phyloP scores from a whole-genome alignment of 2,797 vertebrate genomes.

The Molossus alvarezi region DNA sequence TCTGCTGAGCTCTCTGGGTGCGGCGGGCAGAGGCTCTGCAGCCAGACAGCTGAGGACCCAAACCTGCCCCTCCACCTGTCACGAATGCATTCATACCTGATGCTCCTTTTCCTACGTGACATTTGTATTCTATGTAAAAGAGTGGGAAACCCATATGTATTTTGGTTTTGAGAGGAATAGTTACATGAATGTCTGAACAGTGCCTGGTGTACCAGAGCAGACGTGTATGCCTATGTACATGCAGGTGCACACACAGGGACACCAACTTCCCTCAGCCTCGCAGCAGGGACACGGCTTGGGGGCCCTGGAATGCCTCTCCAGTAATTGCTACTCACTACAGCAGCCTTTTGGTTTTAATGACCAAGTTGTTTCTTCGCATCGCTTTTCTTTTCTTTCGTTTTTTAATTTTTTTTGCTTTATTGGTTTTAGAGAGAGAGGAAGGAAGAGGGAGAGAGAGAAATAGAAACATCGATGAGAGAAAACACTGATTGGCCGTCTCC shows the following conservation, averaged over 20 bases:
- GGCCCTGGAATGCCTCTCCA: background rate
- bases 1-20: background rate
- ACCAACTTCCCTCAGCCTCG: background rate
- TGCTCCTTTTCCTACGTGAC: background rate
- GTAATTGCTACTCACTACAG: background rate
- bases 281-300: fast-evolving
- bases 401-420: too few species aligned
- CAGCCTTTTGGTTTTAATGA: background rate
- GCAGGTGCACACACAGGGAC: background rate
- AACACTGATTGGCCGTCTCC: too few species aligned
- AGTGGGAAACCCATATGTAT: background rate
- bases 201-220: background rate
- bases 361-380: background rate
- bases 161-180: background rate
- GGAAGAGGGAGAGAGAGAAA: too few species aligned
- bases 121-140: background rate
- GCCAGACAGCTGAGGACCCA: background rate
- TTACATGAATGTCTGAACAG: background rate
- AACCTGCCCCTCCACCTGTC: background rate
- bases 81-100: fast-evolving
- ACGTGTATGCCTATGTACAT: background rate
- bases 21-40: too few species aligned
- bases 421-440: too few species aligned
- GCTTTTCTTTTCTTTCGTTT: too few species aligned
- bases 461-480: too few species aligned